Percentiles rank a stretch among this genome's conserved stretches.
Conservation (phyloP, 2,888 invertebrate genomes). For the Acanthosepion pharaonis region DNA sequence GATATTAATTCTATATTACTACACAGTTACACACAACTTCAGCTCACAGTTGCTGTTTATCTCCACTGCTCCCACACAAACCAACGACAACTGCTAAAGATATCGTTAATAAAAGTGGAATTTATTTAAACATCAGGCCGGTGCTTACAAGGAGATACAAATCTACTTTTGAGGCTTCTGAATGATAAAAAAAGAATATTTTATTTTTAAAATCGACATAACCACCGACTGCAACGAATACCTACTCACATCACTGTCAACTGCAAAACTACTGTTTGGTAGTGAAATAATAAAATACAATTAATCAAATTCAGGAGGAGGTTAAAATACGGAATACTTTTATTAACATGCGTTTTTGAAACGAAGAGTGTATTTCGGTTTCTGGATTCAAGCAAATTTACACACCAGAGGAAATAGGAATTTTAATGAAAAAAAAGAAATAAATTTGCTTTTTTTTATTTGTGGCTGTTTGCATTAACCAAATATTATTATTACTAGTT, state of each 20-base stretch:
- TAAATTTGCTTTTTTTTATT: background rate
- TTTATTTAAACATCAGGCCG: background rate
- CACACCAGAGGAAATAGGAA: background rate
- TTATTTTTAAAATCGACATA: background rate
- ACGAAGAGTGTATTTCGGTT: background rate
- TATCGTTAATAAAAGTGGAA: background rate
- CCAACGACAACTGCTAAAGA: too few species aligned
- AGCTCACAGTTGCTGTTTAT: background rate
- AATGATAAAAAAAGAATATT: background rate
- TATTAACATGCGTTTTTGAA: background rate
- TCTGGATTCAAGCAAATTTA: background rate
- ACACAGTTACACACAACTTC: background rate
- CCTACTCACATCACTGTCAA: background rate
- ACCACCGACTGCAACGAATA: background rate
- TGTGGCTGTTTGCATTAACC: background rate
- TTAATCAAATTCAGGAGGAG: background rate
- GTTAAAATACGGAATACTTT: constrained; percentile 20
- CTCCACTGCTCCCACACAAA: too few species aligned
- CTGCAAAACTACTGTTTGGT: background rate
- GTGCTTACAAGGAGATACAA: background rate
- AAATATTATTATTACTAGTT: background rate
- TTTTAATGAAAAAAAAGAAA: background rate
- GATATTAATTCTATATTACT: background rate
- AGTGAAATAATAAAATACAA: background rate
- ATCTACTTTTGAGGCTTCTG: background rate